A percentile compares a stretch with the other conserved stretches of the same genome.
Conservation (phyloP, 2,888 invertebrate genomes). For the Apamea epomidion region DNA sequence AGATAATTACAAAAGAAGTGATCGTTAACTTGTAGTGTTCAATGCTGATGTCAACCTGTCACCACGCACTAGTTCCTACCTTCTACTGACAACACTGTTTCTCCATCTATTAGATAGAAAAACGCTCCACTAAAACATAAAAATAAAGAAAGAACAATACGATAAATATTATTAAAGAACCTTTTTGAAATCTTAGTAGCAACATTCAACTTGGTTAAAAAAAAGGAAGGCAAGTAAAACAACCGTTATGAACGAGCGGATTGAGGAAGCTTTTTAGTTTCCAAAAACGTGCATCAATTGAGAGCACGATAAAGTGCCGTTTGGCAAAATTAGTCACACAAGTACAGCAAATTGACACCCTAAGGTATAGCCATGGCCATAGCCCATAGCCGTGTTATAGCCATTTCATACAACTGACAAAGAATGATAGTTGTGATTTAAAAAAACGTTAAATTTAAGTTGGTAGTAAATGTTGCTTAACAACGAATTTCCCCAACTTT, state of each 20-base stretch:
- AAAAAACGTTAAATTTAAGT: background rate
- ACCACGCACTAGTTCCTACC: background rate
- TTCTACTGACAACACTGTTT: background rate
- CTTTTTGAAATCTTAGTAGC: background rate
- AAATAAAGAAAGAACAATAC: background rate
- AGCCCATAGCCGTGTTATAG: too few species aligned
- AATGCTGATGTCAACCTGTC: background rate
- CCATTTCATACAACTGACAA: background rate
- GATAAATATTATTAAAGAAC: background rate
- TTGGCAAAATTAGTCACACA: background rate
- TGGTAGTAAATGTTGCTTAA: background rate
- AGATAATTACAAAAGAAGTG: background rate
- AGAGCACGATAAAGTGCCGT: background rate
- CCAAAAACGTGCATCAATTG: conserved; percentile 17
- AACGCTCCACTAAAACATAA: background rate
- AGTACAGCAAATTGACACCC: background rate
- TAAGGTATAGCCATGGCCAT: too few species aligned
- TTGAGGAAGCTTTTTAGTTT: conserved; percentile 9
- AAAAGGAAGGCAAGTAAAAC: conserved; percentile 3
- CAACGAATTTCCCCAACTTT: background rate
- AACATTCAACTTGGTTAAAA: background rate
- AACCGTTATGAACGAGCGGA: conserved; percentile 5
- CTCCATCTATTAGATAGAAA: background rate
- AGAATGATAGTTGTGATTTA: background rate
- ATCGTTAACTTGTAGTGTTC: conserved; percentile 6